Evolutionary conservation across 92 coral and sea anemone genomes (phyloP), one percentile per base, ranked within the genome.

Genomic region (Anthopleura xanthogrammica): DNA sequence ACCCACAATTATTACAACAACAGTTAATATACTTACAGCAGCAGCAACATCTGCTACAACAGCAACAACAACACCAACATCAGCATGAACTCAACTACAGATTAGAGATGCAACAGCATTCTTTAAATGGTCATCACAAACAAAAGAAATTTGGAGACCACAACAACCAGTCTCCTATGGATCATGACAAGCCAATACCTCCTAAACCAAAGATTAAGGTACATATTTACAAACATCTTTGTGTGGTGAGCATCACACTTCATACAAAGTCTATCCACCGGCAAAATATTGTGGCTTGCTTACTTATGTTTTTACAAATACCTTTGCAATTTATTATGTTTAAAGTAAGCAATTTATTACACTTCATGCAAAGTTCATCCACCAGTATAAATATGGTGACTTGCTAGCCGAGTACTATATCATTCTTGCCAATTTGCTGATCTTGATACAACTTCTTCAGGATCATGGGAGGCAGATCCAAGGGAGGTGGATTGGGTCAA

Each of bases 171-270:
- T 2, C 77, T 13, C 88, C 24, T 24, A 85, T 88, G 86, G 92
- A 91, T 20, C 90, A 87, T 55, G 94, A 88, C 29, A 75, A 82
- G 62, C 88, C 77, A 77, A 68, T 80, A 56, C 83, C 85, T 58
- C 54, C 79, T 46, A 72, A 91, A 76, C 94, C 91, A 23, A 91
- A 91, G 88, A 91, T 91, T 62, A 91, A 91, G 89, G 94, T 86
- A 29, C 36, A 29, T 29, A 41, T 55, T 54, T 79, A 41, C 23
- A 24, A 60, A 55, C 12, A 16, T 41, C 4, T 40, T 14, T 1
- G 12, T 80, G 70, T 1, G 11, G 11, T 2, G 14, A 46, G 50
- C 50, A 46, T 5, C 9, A 46, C 50, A 46, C 0, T 46, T 9
- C 0, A 46, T 46, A 46, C 50, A 46, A 46, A 46, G 50, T 46